Base-by-base conservation (phyloP, 2,113 vertebrate genomes). In the Rhagologus leucostigma region DNA sequence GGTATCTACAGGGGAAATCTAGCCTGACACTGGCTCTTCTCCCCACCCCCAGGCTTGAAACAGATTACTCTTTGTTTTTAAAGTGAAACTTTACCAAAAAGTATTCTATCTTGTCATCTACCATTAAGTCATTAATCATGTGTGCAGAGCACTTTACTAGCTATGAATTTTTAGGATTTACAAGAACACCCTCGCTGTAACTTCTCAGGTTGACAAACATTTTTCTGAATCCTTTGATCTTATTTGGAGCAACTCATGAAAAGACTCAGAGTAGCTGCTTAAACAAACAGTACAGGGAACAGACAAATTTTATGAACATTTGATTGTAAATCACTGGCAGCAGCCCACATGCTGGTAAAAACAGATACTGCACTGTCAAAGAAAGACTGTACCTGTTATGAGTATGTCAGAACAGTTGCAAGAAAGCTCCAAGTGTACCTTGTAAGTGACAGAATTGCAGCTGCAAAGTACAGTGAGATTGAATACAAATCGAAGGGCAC, bases 1-100 rank as follows among this genome's bases (percentile, higher is more conserved):
- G 89, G 90, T 98, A 98, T 98, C 98, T 97, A 82, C 17, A 94
- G 63, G 91, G 92, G 65, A 98, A 98, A 98, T 97, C 97, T 97
- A 97, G 97, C 95, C 97, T 95, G 90, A 84, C 68, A 90, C 94
- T 94, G 91, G 85, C 26, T 79, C 74, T 67, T 42, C 3, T 4
- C 80, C 5, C 1, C 4, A 6, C 5, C 55, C 68, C 20, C 6
- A 35, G 29, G 33, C 96, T 90, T 94, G 90, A 96, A 98, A 97
- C 91, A 96, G 94, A 96, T 97, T 97, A 91, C 94, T 97, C 97
- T 97, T 97, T 96, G 93, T 97, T 96, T 98, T 96, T 97, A 71
- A 97, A 98, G 94, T 90, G 91, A 97, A 97, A 96, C 95, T 90
- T 97, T 95, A 94, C 82, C 77, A 95, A 97, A 95, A 97, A 97